These are phyloP conservation scores for Paralvinella palmiformis DNA, from an alignment of 1,140 invertebrate genomes.

Conservation along the genomic window DNA sequence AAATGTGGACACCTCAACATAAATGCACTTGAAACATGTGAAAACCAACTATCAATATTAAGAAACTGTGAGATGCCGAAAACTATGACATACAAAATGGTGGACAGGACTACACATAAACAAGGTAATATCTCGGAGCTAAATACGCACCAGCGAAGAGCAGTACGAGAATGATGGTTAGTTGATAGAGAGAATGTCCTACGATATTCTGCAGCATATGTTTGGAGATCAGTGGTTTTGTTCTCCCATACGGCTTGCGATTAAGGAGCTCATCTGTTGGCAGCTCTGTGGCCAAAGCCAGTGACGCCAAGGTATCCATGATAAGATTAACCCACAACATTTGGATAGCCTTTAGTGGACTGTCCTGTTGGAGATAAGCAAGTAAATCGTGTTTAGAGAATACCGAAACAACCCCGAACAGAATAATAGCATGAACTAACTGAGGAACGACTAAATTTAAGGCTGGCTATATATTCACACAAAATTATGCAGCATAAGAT, in stretches of 20 bases:
- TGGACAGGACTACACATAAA: neutral
- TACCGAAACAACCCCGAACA: too few relatives aligned
- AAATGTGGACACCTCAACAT: too few relatives aligned
- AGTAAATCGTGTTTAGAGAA: too few relatives aligned
- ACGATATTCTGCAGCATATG: slow-evolving; percentile 99
- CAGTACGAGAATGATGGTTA: slow-evolving; percentile 82
- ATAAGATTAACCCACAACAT: slow-evolving; percentile 99
- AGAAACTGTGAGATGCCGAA: too few relatives aligned
- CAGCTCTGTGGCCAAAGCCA: slow-evolving; percentile 93
- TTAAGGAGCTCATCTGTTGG: slow-evolving; percentile 86
- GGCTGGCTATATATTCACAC: neutral
- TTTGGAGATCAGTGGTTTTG: slow-evolving; percentile 91
- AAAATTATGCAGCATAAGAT: too few relatives aligned
- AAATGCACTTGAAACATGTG: too few relatives aligned
- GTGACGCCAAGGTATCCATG: slow-evolving; percentile 96
- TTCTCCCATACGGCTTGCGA: slow-evolving; percentile 93
- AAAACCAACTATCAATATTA: too few relatives aligned
- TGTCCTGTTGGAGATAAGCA: slow-evolving; percentile 50
- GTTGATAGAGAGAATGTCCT: slow-evolving; percentile 92
- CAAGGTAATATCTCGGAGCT: neutral
- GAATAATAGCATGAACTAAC: neutral
- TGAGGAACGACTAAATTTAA: too few relatives aligned
- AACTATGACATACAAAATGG: too few relatives aligned
- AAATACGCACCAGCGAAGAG: slow-evolving; percentile 20
- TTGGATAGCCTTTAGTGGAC: slow-evolving; percentile 78